A percentile compares a stretch with the other conserved stretches of the same genome.
These are phyloP conservation scores for Lethenteron reissneri DNA, from an alignment of 2,113 vertebrate species.

Conservation along the genomic window DNA sequence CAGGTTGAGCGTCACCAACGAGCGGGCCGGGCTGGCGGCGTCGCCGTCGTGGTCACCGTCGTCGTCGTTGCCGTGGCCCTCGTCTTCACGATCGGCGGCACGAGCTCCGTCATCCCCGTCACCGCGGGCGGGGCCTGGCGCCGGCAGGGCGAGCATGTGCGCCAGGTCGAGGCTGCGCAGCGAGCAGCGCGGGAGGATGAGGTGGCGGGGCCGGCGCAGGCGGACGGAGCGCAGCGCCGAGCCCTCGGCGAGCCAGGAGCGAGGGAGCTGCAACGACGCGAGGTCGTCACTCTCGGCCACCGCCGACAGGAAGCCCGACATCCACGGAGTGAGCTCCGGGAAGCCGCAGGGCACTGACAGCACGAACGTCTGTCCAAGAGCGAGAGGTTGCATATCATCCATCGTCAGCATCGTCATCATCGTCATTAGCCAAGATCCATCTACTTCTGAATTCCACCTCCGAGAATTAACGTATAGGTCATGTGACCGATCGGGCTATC, in stretches of 20 bases:
- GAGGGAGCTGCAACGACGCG: constrained; percentile 71
- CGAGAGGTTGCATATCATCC: too few relatives aligned
- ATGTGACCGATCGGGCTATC: too few relatives aligned
- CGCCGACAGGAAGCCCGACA: constrained; percentile 48
- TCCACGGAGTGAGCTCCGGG: constrained; percentile 43
- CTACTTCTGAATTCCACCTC: too few relatives aligned
- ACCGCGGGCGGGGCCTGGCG: too few relatives aligned
- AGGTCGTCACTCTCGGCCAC: constrained; percentile 45
- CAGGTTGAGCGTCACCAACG: constrained; percentile 58
- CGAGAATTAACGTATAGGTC: too few relatives aligned
- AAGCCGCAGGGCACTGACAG: constrained; percentile 66
- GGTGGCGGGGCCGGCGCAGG: constrained; percentile 36
- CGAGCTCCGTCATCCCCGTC: too few relatives aligned
- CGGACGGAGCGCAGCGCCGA: constrained; percentile 30
- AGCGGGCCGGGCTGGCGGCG: constrained; percentile 16
- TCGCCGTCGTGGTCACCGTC: too few relatives aligned
- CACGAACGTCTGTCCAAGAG: constrained; percentile 34
- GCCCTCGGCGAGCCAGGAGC: constrained; percentile 54
- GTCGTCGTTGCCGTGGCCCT: constrained; percentile 29
- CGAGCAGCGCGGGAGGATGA: constrained; percentile 69
- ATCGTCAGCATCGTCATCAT: too few relatives aligned
- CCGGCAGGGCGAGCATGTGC: constrained; percentile 14
- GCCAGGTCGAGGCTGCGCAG: constrained; percentile 47
- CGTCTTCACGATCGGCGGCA: constrained; percentile 25
- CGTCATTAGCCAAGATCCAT: too few relatives aligned